Percentiles rank a stretch among this genome's conserved stretches.
These are phyloP conservation scores for Odontocolon sp. DNA, from an alignment of 2,888 invertebrate species.

Conservation along the genomic window DNA sequence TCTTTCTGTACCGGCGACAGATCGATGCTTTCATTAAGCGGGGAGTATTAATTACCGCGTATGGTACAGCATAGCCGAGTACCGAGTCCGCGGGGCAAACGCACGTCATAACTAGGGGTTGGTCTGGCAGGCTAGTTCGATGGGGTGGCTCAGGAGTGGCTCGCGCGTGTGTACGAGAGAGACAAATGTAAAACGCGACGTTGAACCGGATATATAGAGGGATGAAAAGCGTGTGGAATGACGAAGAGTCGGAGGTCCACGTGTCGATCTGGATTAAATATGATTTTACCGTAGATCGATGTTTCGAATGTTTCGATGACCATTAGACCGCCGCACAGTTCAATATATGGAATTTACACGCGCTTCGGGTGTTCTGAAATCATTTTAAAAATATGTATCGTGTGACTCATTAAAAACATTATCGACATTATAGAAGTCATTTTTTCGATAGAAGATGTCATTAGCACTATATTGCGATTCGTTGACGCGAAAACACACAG, in stretches of 20 bases:
- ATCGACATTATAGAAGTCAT: too few relatives aligned
- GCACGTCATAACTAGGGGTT: constrained; percentile 41
- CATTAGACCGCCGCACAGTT: too few relatives aligned
- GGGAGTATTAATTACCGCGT: constrained; percentile 61
- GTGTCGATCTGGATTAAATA: constrained; percentile 14
- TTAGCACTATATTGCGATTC: too few relatives aligned
- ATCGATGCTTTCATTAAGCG: constrained; percentile 69
- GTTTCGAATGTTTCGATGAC: too few relatives aligned
- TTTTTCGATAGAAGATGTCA: too few relatives aligned
- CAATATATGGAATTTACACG: too few relatives aligned
- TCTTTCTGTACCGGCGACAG: constrained; percentile 33
- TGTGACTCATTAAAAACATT: too few relatives aligned
- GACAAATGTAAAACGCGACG: too few relatives aligned
- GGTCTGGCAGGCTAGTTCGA: constrained; percentile 23
- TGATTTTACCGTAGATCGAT: constrained; percentile 1
- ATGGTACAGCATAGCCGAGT: constrained; percentile 10
- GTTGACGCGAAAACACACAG: too few relatives aligned
- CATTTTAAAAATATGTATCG: too few relatives aligned
- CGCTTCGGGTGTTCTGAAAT: too few relatives aligned
- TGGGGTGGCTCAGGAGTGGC: neutral
- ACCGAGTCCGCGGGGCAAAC: neutral
- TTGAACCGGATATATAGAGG: constrained; percentile 13
- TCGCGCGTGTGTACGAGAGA: neutral
- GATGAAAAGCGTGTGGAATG: constrained; percentile 19
- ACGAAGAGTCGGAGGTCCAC: constrained; percentile 1